phyloP scores from a whole-genome alignment of 2,888 invertebrate species.

The Xanthorhoe spadicearia region DNA sequence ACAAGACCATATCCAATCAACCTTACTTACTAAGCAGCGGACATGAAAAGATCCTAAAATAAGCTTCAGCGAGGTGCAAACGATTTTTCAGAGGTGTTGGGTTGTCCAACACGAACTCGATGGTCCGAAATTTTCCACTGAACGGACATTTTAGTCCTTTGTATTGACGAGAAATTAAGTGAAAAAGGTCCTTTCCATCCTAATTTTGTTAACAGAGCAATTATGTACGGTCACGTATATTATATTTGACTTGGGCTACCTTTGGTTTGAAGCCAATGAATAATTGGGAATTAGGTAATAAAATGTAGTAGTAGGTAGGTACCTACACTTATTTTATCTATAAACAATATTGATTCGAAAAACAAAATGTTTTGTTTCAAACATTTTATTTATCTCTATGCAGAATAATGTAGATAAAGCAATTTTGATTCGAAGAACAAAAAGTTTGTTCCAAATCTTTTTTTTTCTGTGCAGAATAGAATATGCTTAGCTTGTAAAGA shows the following conservation, averaged over 20 bases:
- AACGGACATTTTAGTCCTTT: constrained; percentile 79
- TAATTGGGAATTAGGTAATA: not conserved
- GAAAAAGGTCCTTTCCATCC: constrained; percentile 67
- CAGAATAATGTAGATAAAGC: too few relatives aligned
- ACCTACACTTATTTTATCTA: too few relatives aligned
- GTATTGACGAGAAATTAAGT: constrained; percentile 79
- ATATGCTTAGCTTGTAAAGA: not conserved
- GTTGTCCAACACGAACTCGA: constrained; percentile 74
- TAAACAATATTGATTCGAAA: too few relatives aligned
- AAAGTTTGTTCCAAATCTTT: too few relatives aligned
- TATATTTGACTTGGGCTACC: constrained; percentile 48
- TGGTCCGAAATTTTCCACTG: constrained; percentile 83
- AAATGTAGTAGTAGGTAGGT: not conserved
- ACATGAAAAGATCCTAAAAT: constrained; percentile 82
- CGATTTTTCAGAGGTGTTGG: constrained; percentile 82
- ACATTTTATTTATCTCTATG: too few relatives aligned
- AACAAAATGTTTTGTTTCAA: too few relatives aligned
- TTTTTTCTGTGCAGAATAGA: too few relatives aligned
- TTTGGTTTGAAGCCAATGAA: constrained; percentile 18
- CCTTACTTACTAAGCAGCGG: constrained; percentile 72
- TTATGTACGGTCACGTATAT: constrained; percentile 65
- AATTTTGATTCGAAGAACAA: not conserved
- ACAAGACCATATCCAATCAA: constrained; percentile 38
- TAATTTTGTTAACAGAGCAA: constrained; percentile 59
- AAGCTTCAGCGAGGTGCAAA: constrained; percentile 78